A percentile compares a stretch with the other conserved stretches of the same genome.
phyloP scores from a whole-genome alignment of 2,888 invertebrate species.

The Loripinus fragilis region DNA sequence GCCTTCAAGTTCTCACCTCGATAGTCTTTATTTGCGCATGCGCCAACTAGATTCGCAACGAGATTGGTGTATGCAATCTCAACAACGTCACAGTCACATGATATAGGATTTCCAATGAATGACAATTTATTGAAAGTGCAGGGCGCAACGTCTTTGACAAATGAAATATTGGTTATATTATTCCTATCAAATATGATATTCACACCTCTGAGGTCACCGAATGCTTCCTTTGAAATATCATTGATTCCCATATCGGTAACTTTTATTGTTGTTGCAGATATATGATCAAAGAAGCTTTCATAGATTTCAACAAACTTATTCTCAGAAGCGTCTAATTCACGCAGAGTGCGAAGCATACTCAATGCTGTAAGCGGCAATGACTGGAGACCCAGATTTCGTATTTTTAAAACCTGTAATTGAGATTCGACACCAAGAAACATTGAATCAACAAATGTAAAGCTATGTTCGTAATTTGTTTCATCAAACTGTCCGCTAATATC shows the following conservation, averaged over 20 bases:
- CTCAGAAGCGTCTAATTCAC: constrained; percentile 48
- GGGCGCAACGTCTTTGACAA: constrained; percentile 39
- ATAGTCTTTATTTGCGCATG: constrained; percentile 44
- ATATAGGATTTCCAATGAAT: constrained; percentile 48
- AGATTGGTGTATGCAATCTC: constrained; percentile 44
- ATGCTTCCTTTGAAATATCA: constrained; percentile 49
- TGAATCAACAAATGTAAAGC: constrained; percentile 48
- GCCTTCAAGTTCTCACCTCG: constrained; percentile 36
- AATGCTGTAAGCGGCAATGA: constrained; percentile 48
- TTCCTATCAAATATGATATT: constrained; percentile 54
- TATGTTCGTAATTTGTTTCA: background rate
- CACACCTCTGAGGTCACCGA: constrained; percentile 35
- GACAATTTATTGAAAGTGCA: constrained; percentile 54
- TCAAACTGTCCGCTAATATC: constrained; percentile 55
- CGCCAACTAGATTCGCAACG: constrained; percentile 42
- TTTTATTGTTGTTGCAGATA: constrained; percentile 38
- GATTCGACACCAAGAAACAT: constrained; percentile 54
- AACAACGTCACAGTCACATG: constrained; percentile 53
- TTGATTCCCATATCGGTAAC: constrained; percentile 45
- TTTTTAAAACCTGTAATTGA: constrained; percentile 39
- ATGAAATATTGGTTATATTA: constrained; percentile 55
- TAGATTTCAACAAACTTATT: constrained; percentile 51
- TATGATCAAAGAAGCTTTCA: constrained; percentile 52
- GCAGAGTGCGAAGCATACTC: constrained; percentile 31
- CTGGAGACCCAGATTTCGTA: constrained; percentile 41